Base-by-base conservation (phyloP, 2,888 invertebrate species). In the Cataglyphis albicans region DNA sequence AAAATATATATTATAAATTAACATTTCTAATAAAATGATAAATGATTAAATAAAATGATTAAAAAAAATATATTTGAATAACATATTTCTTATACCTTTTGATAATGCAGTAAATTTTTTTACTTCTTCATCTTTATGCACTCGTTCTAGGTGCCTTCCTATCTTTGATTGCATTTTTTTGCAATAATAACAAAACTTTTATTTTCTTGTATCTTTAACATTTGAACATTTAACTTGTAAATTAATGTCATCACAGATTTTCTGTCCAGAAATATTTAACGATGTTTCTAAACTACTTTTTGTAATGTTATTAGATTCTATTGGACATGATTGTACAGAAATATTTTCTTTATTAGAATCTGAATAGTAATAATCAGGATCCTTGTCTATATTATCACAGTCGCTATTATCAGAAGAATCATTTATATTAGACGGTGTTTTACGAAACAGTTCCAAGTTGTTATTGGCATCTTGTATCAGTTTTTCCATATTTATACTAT, bases 141-240 rank as follows among this genome's bases (percentile, higher is more conserved):
- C 35, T 9, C 5, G 15, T 44, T 65, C 41, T 4, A 44, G 9
- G 25, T 65, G 65, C 9, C 65, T 65, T 21, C 18, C 18, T 65
- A 65, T 44, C 2, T 65, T 65, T 1, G 18, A 41, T 9, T 41
- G 25, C 41, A 44, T 44, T 65, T 44, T 65, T 5, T 65, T 65
- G 9, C 41, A 65, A 65, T 65, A 65, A 18, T 44, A 44, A 65
- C 65, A 65, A 38, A 65, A 65, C 4, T 65, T 44, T 44, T 9
- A 4, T 44, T 65, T 44, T 3, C 38, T 18, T 44, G 0, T 4
- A 65, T 41, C 25, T 44, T 18, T 65, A 18, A 41, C 9, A 15
- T 25, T 41, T 4, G 65, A 65, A 25, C 4, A 10, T 1, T 65
- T 3, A 41, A 44, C 41, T 1, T 0, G 15, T 25, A 65, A 65